phyloP scores from a whole-genome alignment of 1,140 invertebrate genomes.

The Cydia pomonella region DNA sequence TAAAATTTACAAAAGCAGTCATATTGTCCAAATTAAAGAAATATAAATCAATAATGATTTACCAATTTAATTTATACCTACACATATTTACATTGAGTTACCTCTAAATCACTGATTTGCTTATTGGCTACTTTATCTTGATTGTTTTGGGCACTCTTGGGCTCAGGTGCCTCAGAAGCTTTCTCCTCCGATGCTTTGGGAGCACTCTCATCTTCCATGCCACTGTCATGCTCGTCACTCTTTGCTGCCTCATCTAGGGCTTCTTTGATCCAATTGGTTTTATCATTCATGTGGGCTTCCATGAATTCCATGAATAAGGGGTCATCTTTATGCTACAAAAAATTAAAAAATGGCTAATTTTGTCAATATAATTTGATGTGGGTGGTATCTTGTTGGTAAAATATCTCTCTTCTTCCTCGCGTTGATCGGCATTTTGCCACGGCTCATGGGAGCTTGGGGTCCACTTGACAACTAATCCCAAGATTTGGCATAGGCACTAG shows the following conservation, averaged over 20 bases:
- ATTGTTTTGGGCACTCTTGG: slow-evolving; percentile 35
- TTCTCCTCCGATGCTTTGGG: slow-evolving; percentile 52
- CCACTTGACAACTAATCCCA: too few relatives aligned
- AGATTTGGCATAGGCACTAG: too few relatives aligned
- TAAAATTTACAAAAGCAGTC: slow-evolving; percentile 17
- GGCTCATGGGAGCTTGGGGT: too few relatives aligned
- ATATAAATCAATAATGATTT: too few relatives aligned
- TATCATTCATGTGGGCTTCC: slow-evolving; percentile 86
- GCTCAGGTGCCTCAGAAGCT: slow-evolving; percentile 52
- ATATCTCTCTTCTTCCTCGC: too few relatives aligned
- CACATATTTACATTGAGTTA: slow-evolving; percentile 49
- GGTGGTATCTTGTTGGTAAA: too few relatives aligned
- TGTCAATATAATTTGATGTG: too few relatives aligned
- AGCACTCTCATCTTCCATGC: slow-evolving; percentile 63
- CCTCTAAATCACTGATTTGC: slow-evolving; percentile 88
- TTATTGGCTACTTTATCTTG: slow-evolving; percentile 82
- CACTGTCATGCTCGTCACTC: slow-evolving; percentile 68
- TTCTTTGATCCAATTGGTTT: slow-evolving; percentile 88
- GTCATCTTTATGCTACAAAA: slow-evolving; percentile 90
- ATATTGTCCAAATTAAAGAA: too few relatives aligned
- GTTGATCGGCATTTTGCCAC: too few relatives aligned
- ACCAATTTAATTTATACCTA: neutral
- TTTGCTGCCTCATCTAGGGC: slow-evolving; percentile 68
- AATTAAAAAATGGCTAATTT: slow-evolving; percentile 22
- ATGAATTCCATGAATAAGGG: slow-evolving; percentile 94